These are phyloP conservation scores for Homalodisca vitripennis DNA, from an alignment of 1,140 invertebrate species.

Conservation along the genomic window DNA sequence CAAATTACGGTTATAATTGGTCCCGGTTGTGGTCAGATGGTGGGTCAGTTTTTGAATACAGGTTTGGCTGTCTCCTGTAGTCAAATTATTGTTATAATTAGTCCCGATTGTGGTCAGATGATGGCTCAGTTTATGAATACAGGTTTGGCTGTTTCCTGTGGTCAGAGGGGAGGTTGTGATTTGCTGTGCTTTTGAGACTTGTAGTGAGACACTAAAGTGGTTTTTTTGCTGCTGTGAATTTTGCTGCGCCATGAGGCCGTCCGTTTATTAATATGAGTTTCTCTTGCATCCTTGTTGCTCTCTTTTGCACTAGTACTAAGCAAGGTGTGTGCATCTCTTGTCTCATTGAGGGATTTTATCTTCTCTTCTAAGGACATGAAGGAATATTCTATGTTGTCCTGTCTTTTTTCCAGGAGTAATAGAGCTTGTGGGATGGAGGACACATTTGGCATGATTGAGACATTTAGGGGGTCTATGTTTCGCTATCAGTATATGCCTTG, in stretches of 20 bases:
- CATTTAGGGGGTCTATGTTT: not conserved
- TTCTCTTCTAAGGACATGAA: no score
- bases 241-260: not conserved
- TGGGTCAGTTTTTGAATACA: not conserved
- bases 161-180: not conserved
- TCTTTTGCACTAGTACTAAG: not conserved
- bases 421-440: not conserved
- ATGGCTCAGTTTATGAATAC: not conserved
- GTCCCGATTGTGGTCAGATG: not conserved
- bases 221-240: not conserved
- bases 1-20: not conserved
- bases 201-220: not conserved
- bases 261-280: not conserved
- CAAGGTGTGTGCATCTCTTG: not conserved
- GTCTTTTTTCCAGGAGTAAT: not conserved
- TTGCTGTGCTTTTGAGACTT: not conserved
- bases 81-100: no score
- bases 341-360: not conserved
- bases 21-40: not conserved
- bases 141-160: no score
- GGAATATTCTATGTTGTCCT: not conserved
- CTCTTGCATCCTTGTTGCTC: not conserved
- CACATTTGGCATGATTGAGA: not conserved
- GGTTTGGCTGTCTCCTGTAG: no score
- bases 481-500: not conserved